Evolutionary conservation across 2,888 invertebrate species (phyloP), one percentile per base, ranked within the genome.

Genomic region (Gastrophysa polygoni): DNA sequence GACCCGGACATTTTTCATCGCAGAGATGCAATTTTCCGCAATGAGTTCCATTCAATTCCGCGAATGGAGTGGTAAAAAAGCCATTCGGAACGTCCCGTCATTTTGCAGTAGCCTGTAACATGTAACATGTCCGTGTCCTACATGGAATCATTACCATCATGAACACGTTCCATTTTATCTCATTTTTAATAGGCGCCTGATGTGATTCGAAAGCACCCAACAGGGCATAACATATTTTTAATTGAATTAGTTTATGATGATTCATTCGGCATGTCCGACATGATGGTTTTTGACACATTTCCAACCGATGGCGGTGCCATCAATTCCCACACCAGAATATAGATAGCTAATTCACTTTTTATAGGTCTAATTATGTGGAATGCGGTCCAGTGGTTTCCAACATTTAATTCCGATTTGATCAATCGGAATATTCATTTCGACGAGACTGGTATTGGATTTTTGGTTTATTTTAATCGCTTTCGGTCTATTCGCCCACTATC

Each of bases 271-370:
- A 48, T 32, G 32, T 32, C 24, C 34, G 46, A 54, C 28, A 46
- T 49, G 60, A 57, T 62, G 57, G 52, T 62, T 65, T 64, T 54
- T 54, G 58, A 56, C 59, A 55, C 55, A 47, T 52, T 61, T 61
- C 44, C 59, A 57, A 60, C 50, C 50, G 50, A 60, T 62, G 52
- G 54, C 55, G 38, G 1, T 3, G 38, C n/a, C 38, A 38, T 38
- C n/a, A 38, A n/a, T 38, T 38, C 38, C 10, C 4, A 38, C n/a
- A 14, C 38, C 14, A 14, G 4, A 49, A 14, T 24, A 24, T 38
- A 10, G 49, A 50, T 38, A 57, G 54, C 50, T 64, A 56, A 64
- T 61, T 64, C 49, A 46, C 47, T 55, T 64, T 64, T 64, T 56
- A 61, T 64, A 58, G 55, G 28, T 44, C 47, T 47, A 61, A 56